Conservation (phyloP, 2,797 vertebrate genomes). For the Poeciliopsis gracilis region DNA sequence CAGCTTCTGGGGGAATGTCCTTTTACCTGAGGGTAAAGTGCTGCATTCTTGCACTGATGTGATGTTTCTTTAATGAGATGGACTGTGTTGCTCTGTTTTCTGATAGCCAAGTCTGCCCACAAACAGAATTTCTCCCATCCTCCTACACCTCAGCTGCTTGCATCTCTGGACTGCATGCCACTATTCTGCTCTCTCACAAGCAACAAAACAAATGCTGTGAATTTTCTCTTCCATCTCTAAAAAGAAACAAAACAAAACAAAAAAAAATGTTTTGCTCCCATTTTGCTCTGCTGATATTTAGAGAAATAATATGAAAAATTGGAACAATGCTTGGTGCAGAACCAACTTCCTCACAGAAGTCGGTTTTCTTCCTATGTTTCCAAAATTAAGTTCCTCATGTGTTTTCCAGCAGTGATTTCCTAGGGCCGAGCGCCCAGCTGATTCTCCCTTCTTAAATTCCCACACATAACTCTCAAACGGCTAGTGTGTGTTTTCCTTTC, state of each 20-base stretch:
- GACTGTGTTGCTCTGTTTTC: constrained; percentile 49
- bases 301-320: constrained; percentile 5
- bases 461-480: constrained; percentile 43
- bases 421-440: constrained; percentile 20
- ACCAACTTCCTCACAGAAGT: constrained; percentile 11
- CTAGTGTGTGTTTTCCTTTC: constrained; percentile 51
- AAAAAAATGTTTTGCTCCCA: background rate
- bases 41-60: constrained; percentile 35
- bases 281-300: constrained; percentile 16
- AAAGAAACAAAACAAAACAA: too few species aligned
- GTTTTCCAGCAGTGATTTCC: constrained; percentile 22
- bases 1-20: constrained; percentile 20
- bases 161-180: constrained; percentile 54
- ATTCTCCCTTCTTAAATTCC: constrained; percentile 40
- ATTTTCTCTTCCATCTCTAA: constrained; percentile 10
- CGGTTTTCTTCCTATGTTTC: constrained; percentile 14
- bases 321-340: background rate
- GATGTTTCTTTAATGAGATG: constrained; percentile 36
- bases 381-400: constrained; percentile 23
- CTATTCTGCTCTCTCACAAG: constrained; percentile 53
- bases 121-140: constrained; percentile 64
- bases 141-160: constrained; percentile 73
- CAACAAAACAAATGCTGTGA: constrained; percentile 38
- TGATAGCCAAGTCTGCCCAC: constrained; percentile 69
- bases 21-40: constrained; percentile 24